Percentiles rank a stretch among this genome's conserved stretches.
Conservation (phyloP, 2,113 vertebrate species). For the Buteo buteo region DNA sequence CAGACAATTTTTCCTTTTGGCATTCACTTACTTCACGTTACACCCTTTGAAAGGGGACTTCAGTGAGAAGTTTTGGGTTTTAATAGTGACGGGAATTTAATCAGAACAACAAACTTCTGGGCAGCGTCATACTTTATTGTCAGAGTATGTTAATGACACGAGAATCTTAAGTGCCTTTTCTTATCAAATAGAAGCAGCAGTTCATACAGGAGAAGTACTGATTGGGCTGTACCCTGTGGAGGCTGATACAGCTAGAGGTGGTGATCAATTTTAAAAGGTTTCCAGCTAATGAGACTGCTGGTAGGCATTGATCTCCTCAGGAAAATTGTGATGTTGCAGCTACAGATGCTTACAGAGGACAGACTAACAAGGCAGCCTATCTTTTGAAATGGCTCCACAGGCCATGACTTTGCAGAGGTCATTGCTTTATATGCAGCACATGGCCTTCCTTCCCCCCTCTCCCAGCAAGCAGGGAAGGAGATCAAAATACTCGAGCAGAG, state of each 20-base stretch:
- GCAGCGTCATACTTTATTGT: background rate
- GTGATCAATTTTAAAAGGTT: constrained; percentile 38
- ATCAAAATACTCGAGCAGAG: background rate
- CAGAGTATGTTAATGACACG: background rate
- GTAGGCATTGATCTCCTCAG: constrained; percentile 25
- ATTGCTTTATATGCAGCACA: background rate
- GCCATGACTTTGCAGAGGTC: background rate
- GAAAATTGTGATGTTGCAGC: constrained; percentile 10
- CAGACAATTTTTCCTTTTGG: background rate
- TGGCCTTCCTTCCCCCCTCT: background rate
- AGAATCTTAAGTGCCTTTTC: background rate
- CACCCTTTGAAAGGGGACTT: background rate
- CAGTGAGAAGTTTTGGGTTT: background rate
- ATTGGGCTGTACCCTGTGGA: background rate
- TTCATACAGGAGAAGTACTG: background rate
- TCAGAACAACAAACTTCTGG: background rate
- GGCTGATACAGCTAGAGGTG: background rate
- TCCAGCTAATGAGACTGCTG: constrained; percentile 32
- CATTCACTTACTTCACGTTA: background rate
- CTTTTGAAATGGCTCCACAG: background rate
- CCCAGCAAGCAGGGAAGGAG: background rate
- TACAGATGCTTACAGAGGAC: background rate
- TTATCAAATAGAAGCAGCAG: background rate
- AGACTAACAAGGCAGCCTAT: constrained; percentile 16
- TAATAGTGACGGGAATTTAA: background rate